Evolutionary conservation across 2,888 invertebrate species (phyloP), one percentile per base, ranked within the genome.

Genomic region (Andrena trimmerana): DNA sequence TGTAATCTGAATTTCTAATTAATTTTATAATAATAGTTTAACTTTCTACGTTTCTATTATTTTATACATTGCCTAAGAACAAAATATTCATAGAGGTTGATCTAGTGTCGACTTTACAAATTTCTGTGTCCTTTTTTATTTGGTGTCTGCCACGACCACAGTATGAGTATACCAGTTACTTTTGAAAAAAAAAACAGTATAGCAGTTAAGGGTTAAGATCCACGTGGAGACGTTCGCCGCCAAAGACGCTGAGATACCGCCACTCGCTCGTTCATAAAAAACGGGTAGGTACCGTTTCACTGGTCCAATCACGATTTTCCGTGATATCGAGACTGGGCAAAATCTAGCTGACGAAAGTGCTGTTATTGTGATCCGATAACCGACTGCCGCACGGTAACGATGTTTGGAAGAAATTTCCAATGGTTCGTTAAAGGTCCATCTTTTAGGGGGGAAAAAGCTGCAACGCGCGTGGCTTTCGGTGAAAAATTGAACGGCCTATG

Each of bases 401-500:
- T 24, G 20, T 57, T 57, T 57, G 24, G 57, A 24, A 57, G 24
- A 3, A 27, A 13, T 24, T 50, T 65, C 16, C 48, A 65, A 65
- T 48, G 42, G 16, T 27, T 13, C 65, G 65, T 48, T 24, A 24
- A 65, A 50, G 48, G 10, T 42, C 13, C 63, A 67, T 50, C 27
- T 54, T 68, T 68, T 42, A 16, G 42, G 4, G 16, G 42, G 42
- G 16, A 13, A 74, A 67, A 52, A 20, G 52, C 31, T 27, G 24
- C 1, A 31, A 66, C 13, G 16, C 16, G 16, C 10, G 33, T 65
- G 10, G 1, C 59, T 7, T 70, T 50, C 50, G 50, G 36, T 59
- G 67, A 50, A 60, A 65, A 66, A 69, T 54, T 57, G 20, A 31
- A 63, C 42, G 16, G 5, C 24, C n/a, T n/a, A 16, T 36, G 48